phyloP scores from a whole-genome alignment of 2,888 invertebrate genomes.

The Phyllotreta cruciferae region DNA sequence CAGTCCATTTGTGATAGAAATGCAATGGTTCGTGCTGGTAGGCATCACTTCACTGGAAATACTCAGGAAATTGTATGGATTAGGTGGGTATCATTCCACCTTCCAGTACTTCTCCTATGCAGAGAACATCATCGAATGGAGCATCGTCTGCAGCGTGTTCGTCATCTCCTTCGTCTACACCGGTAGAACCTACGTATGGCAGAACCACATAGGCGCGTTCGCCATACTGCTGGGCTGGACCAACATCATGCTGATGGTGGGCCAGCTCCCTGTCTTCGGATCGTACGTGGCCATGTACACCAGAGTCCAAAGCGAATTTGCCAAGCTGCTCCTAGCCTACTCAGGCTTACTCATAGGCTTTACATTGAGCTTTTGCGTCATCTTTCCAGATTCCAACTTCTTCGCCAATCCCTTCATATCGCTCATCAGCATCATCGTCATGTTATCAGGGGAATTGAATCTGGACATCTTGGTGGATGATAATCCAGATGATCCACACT shows the following conservation, averaged over 20 bases:
- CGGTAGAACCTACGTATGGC: conserved; percentile 80
- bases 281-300: conserved; percentile 92
- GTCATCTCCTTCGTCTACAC: conserved; percentile 83
- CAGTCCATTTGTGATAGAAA: conserved; percentile 78
- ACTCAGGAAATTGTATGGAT: conserved; percentile 79
- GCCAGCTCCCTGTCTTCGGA: conserved; percentile 86
- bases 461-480: conserved; percentile 78
- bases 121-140: conserved; percentile 88
- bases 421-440: conserved; percentile 82
- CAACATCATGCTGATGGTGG: conserved; percentile 88
- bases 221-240: conserved; percentile 88
- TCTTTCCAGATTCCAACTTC: conserved; percentile 82
- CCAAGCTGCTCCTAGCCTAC: conserved; percentile 83
- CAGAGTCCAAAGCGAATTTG: conserved; percentile 85
- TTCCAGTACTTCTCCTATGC: conserved; percentile 82
- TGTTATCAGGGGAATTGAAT: conserved; percentile 89
- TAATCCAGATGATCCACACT: conserved; percentile 77
- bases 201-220: conserved; percentile 86
- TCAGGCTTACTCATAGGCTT: conserved; percentile 85
- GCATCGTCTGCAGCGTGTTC: conserved; percentile 83
- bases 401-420: conserved; percentile 87
- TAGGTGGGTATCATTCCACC: conserved; percentile 80
- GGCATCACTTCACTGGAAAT: conserved; percentile 81
- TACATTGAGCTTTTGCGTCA: conserved; percentile 86
- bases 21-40: conserved; percentile 84